These are phyloP conservation scores for Eudemis profundana DNA, from an alignment of 2,888 invertebrate genomes.

Conservation along the genomic window DNA sequence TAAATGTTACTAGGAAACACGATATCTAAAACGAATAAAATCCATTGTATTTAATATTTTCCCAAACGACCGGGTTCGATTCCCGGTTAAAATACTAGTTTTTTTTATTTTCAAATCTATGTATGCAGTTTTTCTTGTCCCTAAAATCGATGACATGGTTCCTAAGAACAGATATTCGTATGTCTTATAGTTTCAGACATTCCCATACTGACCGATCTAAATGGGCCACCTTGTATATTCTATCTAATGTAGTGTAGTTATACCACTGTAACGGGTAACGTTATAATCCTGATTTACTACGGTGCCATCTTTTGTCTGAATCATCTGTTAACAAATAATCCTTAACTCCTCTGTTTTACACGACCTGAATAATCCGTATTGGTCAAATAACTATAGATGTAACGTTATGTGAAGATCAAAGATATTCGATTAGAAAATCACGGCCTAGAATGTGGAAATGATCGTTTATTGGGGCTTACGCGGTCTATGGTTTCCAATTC, in stretches of 20 bases:
- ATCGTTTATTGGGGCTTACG: neutral
- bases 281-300: neutral
- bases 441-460: neutral
- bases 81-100: too few species aligned
- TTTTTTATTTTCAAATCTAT: too few species aligned
- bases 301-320: neutral
- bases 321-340: neutral
- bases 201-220: too few species aligned
- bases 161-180: too few species aligned
- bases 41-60: too few species aligned
- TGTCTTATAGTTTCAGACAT: too few species aligned
- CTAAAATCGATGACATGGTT: too few species aligned
- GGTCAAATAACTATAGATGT: neutral
- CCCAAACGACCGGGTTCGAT: too few species aligned
- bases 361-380: neutral
- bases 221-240: too few species aligned
- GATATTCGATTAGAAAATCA: neutral
- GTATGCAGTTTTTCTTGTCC: too few species aligned
- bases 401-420: neutral
- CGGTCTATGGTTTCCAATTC: slow-evolving; percentile 7
- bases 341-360: neutral
- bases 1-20: too few species aligned
- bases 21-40: too few species aligned
- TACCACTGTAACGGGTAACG: neutral
- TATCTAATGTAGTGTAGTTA: slow-evolving; percentile 12